These are phyloP conservation scores for Dipodomys spectabilis DNA, from an alignment of 2,113 vertebrate genomes.

Conservation along the genomic window DNA sequence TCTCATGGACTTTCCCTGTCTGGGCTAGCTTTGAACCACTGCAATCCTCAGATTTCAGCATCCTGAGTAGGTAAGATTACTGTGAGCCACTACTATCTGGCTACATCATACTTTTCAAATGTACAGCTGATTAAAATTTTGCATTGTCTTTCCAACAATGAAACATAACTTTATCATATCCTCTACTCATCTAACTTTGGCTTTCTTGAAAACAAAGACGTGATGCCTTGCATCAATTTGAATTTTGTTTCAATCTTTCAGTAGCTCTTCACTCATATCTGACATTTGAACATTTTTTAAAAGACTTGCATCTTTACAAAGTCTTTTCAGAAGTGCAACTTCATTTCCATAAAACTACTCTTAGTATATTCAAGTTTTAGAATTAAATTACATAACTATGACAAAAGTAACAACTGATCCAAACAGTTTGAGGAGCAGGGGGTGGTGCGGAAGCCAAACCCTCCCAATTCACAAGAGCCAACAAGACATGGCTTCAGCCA, in stretches of 20 bases:
- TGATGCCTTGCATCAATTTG: not conserved
- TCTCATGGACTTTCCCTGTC: no score
- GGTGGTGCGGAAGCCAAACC: no score
- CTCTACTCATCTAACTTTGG: slow-evolving; percentile 36
- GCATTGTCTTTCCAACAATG: not conserved
- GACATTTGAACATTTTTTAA: slow-evolving; percentile 40
- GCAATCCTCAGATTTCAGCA: no score
- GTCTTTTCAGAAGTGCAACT: slow-evolving; percentile 41
- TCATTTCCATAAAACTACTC: slow-evolving; percentile 37
- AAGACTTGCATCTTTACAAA: slow-evolving; percentile 37
- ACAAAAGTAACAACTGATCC: not conserved
- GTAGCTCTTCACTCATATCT: slow-evolving; percentile 19
- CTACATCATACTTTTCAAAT: not conserved
- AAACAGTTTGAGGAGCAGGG: not conserved
- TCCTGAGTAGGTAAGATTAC: no score
- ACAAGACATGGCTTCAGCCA: not conserved
- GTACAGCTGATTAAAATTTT: slow-evolving; percentile 25
- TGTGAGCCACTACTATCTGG: no score
- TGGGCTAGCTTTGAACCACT: no score
- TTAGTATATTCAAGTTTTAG: slow-evolving; percentile 2
- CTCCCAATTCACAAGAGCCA: not conserved
- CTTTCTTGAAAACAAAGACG: slow-evolving; percentile 38
- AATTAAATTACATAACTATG: not conserved
- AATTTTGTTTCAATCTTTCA: slow-evolving; percentile 3
- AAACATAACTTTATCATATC: not conserved